These are phyloP conservation scores for Chelonia mydas DNA, from an alignment of 2,797 vertebrate species.

Conservation along the genomic window DNA sequence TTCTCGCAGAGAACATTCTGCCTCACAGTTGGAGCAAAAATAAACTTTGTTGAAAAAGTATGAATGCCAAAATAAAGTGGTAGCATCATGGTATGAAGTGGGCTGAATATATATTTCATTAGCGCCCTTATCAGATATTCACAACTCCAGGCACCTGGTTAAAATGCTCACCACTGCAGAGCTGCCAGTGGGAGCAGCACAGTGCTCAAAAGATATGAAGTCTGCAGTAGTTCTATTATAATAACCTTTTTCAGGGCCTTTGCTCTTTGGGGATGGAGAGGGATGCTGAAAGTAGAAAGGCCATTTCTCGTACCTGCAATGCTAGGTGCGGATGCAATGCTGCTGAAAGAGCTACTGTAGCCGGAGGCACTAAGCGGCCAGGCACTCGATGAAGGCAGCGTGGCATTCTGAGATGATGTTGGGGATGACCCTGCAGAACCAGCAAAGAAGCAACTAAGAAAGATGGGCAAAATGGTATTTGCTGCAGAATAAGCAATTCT, in stretches of 20 bases:
- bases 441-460: slow-evolving; percentile 78
- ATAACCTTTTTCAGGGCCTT: slow-evolving; percentile 31
- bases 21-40: background rate
- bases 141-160: background rate
- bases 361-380: slow-evolving; percentile 90
- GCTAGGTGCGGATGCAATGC: slow-evolving; percentile 88
- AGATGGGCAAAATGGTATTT: slow-evolving; percentile 68
- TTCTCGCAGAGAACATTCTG: background rate
- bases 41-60: background rate
- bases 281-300: slow-evolving; percentile 61
- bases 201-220: background rate
- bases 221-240: background rate
- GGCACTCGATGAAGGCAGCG: slow-evolving; percentile 92
- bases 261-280: slow-evolving; percentile 41
- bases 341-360: slow-evolving; percentile 91
- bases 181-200: background rate
- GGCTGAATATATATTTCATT: slow-evolving; percentile 20
- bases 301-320: slow-evolving; percentile 85
- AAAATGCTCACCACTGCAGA: background rate
- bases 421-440: slow-evolving; percentile 86
- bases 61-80: fast-evolving
- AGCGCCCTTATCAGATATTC: background rate
- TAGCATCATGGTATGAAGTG: background rate
- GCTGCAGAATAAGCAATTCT: slow-evolving; percentile 50
- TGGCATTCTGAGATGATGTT: slow-evolving; percentile 90